These are phyloP conservation scores for Saguinus imperator DNA, from an alignment of 2,113 vertebrate species.

Conservation along the genomic window DNA sequence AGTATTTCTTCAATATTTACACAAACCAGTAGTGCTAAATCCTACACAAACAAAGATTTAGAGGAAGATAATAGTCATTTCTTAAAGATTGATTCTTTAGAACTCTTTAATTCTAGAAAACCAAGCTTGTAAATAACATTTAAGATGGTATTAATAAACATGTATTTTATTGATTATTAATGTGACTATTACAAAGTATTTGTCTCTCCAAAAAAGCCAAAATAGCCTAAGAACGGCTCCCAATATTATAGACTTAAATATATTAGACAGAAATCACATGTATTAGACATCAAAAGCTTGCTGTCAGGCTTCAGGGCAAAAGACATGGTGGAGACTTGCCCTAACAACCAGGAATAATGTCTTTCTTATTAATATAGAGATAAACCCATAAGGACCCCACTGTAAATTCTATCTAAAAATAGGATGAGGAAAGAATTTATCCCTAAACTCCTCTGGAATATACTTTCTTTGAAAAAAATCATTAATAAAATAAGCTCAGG, in stretches of 20 bases:
- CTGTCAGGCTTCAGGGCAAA: not conserved
- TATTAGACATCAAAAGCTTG: not conserved
- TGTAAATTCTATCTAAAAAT: constrained; percentile 1
- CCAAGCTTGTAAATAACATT: constrained; percentile 35
- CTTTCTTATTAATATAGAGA: not conserved
- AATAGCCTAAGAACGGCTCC: not conserved
- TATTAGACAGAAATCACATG: not conserved
- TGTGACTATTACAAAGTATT: not conserved
- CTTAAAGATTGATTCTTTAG: constrained; percentile 55
- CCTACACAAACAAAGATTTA: constrained; percentile 66
- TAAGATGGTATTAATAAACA: constrained; percentile 36
- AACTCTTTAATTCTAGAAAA: constrained; percentile 48
- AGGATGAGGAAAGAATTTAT: not conserved
- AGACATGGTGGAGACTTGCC: not conserved
- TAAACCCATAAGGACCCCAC: not conserved
- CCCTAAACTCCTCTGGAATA: not conserved
- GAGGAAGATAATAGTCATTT: constrained; percentile 48
- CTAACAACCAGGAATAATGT: not conserved
- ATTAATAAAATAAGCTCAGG: not conserved
- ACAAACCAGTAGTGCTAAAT: constrained; percentile 79
- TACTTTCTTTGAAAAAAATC: not conserved
- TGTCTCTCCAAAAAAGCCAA: constrained; percentile 15
- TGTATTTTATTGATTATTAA: constrained; percentile 17
- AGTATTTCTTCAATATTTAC: constrained; percentile 75
- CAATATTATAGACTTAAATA: not conserved